phyloP scores from a whole-genome alignment of 2,113 vertebrate genomes.

The Ciconia maguari region DNA sequence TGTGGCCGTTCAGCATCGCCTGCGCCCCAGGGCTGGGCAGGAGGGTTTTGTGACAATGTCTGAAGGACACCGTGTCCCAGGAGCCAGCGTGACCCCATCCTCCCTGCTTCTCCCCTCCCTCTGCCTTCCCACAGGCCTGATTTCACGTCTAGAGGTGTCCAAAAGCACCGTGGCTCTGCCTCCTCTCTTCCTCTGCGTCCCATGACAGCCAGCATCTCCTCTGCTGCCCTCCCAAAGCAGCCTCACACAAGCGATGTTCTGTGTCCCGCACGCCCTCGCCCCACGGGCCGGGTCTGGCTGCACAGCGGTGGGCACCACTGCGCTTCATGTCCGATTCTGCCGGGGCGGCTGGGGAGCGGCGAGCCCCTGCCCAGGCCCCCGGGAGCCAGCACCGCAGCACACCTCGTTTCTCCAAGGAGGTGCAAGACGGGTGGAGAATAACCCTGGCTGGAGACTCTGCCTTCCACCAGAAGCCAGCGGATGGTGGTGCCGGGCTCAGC shows the following conservation, averaged over 20 bases:
- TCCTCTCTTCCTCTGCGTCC: not conserved
- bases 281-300: accelerated
- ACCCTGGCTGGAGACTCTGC: not conserved
- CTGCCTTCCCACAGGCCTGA: not conserved
- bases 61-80: not conserved
- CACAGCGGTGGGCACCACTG: accelerated
- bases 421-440: accelerated
- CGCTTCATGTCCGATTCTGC: accelerated
- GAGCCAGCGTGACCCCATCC: not conserved
- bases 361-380: not conserved
- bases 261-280: accelerated
- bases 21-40: not conserved
- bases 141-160: not conserved
- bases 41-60: not conserved
- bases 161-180: accelerated
- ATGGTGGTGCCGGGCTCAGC: not conserved
- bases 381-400: not conserved
- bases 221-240: not conserved
- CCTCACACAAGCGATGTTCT: accelerated
- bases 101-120: not conserved
- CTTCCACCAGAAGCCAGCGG: not conserved
- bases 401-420: accelerated
- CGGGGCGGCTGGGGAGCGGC: not conserved
- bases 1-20: accelerated
- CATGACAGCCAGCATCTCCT: accelerated